Base-by-base conservation (phyloP, 2,888 invertebrate genomes). In the Brachylomia viminalis region DNA sequence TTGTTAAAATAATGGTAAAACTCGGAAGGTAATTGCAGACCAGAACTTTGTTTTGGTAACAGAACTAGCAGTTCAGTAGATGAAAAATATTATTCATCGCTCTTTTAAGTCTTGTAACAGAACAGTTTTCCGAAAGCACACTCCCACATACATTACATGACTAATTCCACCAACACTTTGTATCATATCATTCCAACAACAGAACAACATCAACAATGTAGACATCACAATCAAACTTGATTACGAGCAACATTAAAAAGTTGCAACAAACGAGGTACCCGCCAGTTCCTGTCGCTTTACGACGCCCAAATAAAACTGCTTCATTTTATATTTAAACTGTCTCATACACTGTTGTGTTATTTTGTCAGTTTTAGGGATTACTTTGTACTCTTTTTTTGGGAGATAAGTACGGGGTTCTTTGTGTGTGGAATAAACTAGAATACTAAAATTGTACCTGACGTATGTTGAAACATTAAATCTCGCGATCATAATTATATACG, bases 151-250 rank as follows among this genome's bases (percentile, higher is more conserved):
- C 27, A 11, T 20, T 38, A 65, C 52, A 66, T 8, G 42, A 64
- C 59, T 66, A 73, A 61, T 56, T 38, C 49, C 27, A 23, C 47
- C n/a, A 54, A 54, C 77, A 81, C 65, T 49, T 61, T 74, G 81
- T 73, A 58, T 30, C 61, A 23, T 65, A 65, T 80, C 58, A 67
- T 68, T 68, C 59, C 66, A 58, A 58, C 49, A 58, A 56, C 79
- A 75, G 56, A 74, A 62, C 67, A 80, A 27, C 27, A 45, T 45
- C 76, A 76, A 86, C 86, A 86, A 64, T 80, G 86, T 86, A 58
- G 58, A 38, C 82, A 78, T 72, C 86, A 76, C 85, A 86, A 86
- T 86, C 86, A 85, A 86, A 86, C 85, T 81, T 77, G 72, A 77
- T 86, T 80, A 86, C 72, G 68, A 80, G 74, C 23, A 17, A 80